Conservation (phyloP, 2,113 vertebrate species). For the Hylia prasina region DNA sequence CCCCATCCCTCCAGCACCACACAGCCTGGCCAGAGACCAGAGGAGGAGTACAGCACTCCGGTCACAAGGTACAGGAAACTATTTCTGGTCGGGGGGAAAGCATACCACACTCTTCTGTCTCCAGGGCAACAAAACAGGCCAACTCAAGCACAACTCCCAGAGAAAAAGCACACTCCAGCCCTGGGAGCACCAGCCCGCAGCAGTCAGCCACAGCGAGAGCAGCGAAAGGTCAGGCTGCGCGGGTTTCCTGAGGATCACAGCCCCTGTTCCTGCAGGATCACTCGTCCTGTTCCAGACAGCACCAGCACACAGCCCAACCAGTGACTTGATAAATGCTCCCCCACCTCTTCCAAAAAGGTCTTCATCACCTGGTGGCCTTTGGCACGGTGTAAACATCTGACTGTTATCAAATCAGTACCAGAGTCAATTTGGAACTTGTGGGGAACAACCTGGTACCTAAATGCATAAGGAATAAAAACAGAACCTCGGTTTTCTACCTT, state of each 20-base stretch:
- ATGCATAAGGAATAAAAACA: neutral
- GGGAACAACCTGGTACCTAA: neutral
- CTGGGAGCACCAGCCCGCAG: neutral
- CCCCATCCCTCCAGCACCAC: slow-evolving; percentile 7
- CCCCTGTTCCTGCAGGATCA: neutral
- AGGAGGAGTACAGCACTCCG: slow-evolving; percentile 9
- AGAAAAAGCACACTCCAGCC: neutral
- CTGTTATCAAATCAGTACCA: neutral
- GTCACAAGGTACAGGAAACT: slow-evolving; percentile 71
- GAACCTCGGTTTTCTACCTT: neutral
- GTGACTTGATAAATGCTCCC: neutral
- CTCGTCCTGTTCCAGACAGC: neutral
- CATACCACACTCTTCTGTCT: slow-evolving; percentile 60
- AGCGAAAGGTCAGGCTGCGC: neutral
- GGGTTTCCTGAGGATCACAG: neutral
- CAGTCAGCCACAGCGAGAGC: neutral
- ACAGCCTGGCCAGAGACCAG: slow-evolving; percentile 26
- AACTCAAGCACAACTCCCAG: slow-evolving; percentile 28
- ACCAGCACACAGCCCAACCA: neutral
- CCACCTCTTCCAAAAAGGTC: neutral
- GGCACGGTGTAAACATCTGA: neutral
- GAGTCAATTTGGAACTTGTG: neutral
- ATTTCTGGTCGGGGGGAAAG: slow-evolving; percentile 68
- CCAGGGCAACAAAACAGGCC: slow-evolving; percentile 69
- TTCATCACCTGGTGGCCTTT: neutral